These are phyloP conservation scores for Ceuthmochares aereus DNA, from an alignment of 2,113 vertebrate species.

Conservation along the genomic window DNA sequence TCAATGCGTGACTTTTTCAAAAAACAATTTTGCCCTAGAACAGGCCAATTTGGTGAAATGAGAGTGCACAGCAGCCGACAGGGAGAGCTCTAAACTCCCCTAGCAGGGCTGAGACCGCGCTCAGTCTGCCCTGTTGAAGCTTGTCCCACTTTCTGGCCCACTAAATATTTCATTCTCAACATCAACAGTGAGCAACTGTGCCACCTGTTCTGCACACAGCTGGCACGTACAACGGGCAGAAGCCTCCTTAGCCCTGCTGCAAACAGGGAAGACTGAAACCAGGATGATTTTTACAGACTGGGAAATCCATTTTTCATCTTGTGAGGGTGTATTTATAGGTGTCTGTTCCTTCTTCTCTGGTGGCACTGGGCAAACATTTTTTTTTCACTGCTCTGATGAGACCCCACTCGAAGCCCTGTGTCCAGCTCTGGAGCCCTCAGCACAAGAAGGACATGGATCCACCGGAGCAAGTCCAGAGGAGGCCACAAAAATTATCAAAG, in stretches of 20 bases:
- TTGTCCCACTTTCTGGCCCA: not conserved
- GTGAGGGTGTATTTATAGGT: not conserved
- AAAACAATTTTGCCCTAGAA: fast-evolving
- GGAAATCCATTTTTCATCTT: not conserved
- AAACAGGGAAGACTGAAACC: not conserved
- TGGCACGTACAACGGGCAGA: not conserved
- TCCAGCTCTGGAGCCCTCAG: too few species aligned
- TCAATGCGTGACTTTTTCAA: fast-evolving
- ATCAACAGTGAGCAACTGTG: not conserved
- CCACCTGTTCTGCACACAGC: not conserved
- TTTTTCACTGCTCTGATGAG: not conserved
- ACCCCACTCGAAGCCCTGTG: too few species aligned
- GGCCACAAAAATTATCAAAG: too few species aligned
- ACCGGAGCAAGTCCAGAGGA: too few species aligned
- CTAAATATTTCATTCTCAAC: not conserved
- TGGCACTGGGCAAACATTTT: not conserved
- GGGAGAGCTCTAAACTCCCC: slow-evolving; percentile 34
- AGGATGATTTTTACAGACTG: not conserved
- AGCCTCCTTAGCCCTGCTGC: not conserved
- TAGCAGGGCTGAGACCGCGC: not conserved
- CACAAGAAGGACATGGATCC: too few species aligned
- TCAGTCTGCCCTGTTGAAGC: fast-evolving
- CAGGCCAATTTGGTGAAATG: not conserved
- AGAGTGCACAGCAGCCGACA: not conserved
- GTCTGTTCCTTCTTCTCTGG: not conserved